A percentile compares a stretch with the other conserved stretches of the same genome.
phyloP scores from a whole-genome alignment of 2,888 invertebrate genomes.

The Elysia crispata region DNA sequence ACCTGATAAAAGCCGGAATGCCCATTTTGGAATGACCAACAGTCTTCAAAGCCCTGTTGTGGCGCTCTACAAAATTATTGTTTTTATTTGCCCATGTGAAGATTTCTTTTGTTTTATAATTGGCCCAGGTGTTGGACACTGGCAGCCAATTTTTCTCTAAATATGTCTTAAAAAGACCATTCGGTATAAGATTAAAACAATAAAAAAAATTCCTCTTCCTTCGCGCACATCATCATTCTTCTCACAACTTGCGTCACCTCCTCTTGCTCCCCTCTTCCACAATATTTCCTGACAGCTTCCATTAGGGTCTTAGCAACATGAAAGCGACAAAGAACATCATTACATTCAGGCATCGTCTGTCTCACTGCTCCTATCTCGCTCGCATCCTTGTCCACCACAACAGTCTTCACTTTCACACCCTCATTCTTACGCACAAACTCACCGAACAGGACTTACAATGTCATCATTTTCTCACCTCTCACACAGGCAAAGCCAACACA shows the following conservation, averaged over 20 bases:
- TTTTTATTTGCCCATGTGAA: neutral
- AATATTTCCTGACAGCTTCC: neutral
- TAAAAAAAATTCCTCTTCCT: neutral
- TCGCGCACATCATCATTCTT: neutral
- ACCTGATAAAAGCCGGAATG: neutral
- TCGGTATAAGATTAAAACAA: neutral
- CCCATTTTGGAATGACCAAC: slow-evolving; percentile 6
- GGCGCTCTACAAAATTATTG: slow-evolving; percentile 5
- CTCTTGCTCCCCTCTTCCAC: neutral
- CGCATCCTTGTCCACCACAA: slow-evolving; percentile 12
- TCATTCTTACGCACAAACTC: slow-evolving; percentile 12
- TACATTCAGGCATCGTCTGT: slow-evolving; percentile 11
- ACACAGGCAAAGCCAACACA: slow-evolving; percentile 1
- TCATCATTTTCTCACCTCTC: slow-evolving; percentile 6
- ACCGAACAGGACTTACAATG: neutral
- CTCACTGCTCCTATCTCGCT: slow-evolving; percentile 5
- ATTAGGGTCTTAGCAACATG: neutral
- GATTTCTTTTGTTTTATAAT: neutral
- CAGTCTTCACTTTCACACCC: slow-evolving; percentile 9
- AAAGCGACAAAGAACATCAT: neutral
- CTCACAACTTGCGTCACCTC: neutral
- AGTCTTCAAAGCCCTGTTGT: slow-evolving; percentile 1
- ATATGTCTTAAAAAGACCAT: neutral
- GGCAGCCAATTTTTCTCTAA: slow-evolving; percentile 12
- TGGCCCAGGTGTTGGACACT: slow-evolving; percentile 4